phyloP scores from a whole-genome alignment of 2,888 invertebrate genomes.

The Thymelicus acteon region DNA sequence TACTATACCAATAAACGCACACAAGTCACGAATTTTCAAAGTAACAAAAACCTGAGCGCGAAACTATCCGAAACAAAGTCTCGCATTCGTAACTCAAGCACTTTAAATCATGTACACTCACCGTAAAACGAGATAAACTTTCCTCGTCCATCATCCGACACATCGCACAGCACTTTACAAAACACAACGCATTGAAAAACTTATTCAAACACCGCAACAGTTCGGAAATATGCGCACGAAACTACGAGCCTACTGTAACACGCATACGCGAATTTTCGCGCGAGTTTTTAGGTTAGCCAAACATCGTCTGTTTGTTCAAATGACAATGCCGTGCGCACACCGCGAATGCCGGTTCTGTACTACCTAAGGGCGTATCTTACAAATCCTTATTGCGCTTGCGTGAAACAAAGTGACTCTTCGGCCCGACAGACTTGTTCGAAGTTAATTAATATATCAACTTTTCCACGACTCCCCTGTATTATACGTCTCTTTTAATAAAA shows the following conservation, averaged over 20 bases:
- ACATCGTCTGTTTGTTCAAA: constrained; percentile 50
- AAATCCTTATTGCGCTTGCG: constrained; percentile 73
- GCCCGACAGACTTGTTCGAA: constrained; percentile 79
- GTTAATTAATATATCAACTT: constrained; percentile 84
- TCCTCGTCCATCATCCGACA: constrained; percentile 64
- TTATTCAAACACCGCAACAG: constrained; percentile 47
- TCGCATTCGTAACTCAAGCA: constrained; percentile 7
- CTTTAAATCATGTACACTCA: constrained; percentile 54
- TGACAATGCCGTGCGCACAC: constrained; percentile 56
- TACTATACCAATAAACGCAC: no score
- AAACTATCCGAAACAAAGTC: constrained; percentile 1
- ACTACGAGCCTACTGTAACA: constrained; percentile 53
- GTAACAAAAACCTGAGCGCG: not conserved
- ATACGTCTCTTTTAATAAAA: constrained; percentile 78
- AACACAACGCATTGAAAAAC: constrained; percentile 48
- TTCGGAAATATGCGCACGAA: constrained; percentile 45
- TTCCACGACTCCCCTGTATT: constrained; percentile 70
- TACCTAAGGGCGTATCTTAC: constrained; percentile 75
- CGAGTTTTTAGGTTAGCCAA: constrained; percentile 57
- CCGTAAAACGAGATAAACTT: constrained; percentile 67
- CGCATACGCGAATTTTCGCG: constrained; percentile 50
- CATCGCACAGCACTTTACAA: constrained; percentile 65
- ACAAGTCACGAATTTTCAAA: no score
- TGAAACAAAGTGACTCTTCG: constrained; percentile 76
- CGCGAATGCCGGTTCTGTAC: constrained; percentile 65